Evolutionary conservation across 2,888 invertebrate genomes (phyloP).

Genomic region (Onthophagus sagittarius): DNA sequence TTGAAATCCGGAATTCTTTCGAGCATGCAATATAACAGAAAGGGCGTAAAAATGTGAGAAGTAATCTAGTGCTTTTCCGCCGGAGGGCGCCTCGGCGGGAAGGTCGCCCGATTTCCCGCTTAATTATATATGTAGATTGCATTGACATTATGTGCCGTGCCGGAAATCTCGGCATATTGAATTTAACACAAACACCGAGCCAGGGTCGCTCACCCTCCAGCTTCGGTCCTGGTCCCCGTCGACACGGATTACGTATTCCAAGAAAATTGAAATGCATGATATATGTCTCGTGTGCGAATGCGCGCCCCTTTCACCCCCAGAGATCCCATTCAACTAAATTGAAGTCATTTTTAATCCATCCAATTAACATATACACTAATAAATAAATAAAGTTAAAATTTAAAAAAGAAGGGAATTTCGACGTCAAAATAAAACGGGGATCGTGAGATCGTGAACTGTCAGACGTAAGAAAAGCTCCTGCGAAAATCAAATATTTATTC

Average conservation of each 20-base stretch:
- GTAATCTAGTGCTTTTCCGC: neutral
- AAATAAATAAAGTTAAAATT: too few relatives aligned
- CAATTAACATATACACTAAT: neutral
- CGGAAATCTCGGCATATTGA: constrained; percentile 13
- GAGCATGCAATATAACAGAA: neutral
- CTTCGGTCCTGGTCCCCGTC: neutral
- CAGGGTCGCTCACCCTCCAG: neutral
- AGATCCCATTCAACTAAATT: neutral
- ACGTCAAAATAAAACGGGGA: neutral
- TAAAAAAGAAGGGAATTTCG: neutral
- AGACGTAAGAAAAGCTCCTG: neutral
- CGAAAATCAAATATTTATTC: neutral
- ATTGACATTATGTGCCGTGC: constrained; percentile 8
- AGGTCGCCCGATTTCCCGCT: constrained; percentile 4
- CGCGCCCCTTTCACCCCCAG: neutral
- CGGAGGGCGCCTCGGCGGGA: neutral
- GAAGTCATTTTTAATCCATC: neutral
- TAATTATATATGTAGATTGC: constrained; percentile 13
- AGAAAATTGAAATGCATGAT: constrained; percentile 14
- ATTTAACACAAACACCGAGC: constrained; percentile 6
- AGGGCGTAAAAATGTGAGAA: neutral
- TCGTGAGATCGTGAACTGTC: neutral
- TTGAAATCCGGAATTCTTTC: neutral
- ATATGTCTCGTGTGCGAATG: constrained; percentile 1
- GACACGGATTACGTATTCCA: constrained; percentile 8